phyloP scores from a whole-genome alignment of 2,888 invertebrate genomes.

The Baronia brevicornis region DNA sequence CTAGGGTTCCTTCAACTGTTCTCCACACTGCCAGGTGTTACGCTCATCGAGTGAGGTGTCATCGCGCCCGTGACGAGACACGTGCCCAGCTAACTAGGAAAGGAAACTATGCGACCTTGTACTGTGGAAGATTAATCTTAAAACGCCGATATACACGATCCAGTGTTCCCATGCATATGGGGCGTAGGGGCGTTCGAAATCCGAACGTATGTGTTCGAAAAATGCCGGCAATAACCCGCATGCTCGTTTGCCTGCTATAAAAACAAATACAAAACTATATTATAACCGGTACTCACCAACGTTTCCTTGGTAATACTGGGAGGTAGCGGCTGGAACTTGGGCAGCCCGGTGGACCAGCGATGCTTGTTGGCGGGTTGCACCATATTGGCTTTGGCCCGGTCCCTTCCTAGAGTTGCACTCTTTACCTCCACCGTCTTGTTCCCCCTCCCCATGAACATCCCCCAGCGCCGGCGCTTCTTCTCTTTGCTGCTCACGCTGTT shows the following conservation, averaged over 20 bases:
- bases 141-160: no score
- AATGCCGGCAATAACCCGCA: slow-evolving; percentile 2
- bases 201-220: no score
- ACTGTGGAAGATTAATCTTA: no score
- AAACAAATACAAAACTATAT: background rate
- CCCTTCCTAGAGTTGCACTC: slow-evolving; percentile 82
- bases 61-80: no score
- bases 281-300: slow-evolving; percentile 71
- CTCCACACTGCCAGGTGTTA: no score
- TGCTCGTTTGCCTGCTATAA: background rate
- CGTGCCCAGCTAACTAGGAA: no score
- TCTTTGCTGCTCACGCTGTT: slow-evolving; percentile 64
- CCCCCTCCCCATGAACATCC: slow-evolving; percentile 79
- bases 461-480: slow-evolving; percentile 80
- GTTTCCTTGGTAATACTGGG: slow-evolving; percentile 87
- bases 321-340: slow-evolving; percentile 81
- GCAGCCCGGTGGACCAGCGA: slow-evolving; percentile 83
- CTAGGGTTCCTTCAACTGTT: no score
- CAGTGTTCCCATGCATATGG: no score
- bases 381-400: slow-evolving; percentile 71
- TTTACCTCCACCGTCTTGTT: slow-evolving; percentile 75
- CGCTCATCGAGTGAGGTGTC: no score
- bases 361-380: slow-evolving; percentile 56
- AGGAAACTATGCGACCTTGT: no score
- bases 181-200: no score